These are phyloP conservation scores for Halcyon senegalensis DNA, from an alignment of 2,113 vertebrate genomes.

Conservation along the genomic window DNA sequence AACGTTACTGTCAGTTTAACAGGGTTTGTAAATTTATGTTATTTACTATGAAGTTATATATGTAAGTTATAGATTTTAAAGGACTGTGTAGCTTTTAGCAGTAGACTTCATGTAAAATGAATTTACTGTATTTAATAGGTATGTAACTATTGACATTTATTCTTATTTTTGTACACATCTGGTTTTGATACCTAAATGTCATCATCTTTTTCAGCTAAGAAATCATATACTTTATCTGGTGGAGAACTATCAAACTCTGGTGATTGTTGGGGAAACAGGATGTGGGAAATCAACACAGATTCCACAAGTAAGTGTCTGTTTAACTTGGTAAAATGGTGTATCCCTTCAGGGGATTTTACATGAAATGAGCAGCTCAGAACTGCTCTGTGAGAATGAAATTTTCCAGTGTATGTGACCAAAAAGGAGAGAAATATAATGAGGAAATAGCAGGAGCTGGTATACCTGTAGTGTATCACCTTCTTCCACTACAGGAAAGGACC, in stretches of 20 bases:
- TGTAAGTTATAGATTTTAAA: not conserved
- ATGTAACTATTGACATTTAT: not conserved
- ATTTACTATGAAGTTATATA: not conserved
- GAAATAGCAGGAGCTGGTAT: not conserved
- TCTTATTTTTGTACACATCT: not conserved
- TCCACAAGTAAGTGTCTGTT: slow-evolving; percentile 85
- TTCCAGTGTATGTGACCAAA: not conserved
- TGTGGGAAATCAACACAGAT: slow-evolving; percentile 98
- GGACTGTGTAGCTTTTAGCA: not conserved
- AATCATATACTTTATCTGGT: slow-evolving; percentile 97
- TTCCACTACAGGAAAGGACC: not conserved
- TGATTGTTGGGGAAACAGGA: slow-evolving; percentile 97
- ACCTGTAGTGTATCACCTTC: not conserved
- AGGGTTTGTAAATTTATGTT: not conserved
- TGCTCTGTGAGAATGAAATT: not conserved
- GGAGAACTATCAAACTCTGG: slow-evolving; percentile 94
- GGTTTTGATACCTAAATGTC: not conserved
- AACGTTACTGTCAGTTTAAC: not conserved
- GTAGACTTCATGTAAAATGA: not conserved
- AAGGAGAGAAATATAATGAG: not conserved
- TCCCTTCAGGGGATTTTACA: not conserved
- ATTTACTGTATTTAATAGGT: not conserved
- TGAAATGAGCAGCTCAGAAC: not conserved
- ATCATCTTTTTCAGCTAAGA: slow-evolving; percentile 85
- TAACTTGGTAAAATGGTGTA: not conserved